These are phyloP conservation scores for Stenolophus ochropezus DNA, from an alignment of 2,888 invertebrate genomes.

Conservation along the genomic window DNA sequence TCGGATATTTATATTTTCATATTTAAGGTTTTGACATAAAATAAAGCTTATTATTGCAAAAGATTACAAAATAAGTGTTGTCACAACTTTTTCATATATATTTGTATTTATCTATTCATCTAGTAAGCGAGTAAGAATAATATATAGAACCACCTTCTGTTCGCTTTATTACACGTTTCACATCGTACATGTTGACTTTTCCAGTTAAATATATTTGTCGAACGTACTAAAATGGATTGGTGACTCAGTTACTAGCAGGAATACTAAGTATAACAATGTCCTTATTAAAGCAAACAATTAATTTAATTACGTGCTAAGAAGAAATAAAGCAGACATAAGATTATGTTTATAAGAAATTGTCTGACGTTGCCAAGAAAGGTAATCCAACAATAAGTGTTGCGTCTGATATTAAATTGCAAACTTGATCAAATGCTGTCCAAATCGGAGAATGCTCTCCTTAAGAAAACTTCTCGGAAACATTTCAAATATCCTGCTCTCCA, in stretches of 20 bases:
- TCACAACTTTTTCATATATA: too few species aligned
- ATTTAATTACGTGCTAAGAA: not conserved
- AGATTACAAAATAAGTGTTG: too few species aligned
- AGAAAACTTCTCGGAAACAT: conserved; percentile 23
- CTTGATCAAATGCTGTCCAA: not conserved
- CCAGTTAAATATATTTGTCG: too few species aligned
- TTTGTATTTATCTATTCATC: too few species aligned
- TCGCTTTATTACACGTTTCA: too few species aligned
- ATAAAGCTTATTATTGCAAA: too few species aligned
- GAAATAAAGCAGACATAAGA: not conserved
- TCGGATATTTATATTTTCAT: too few species aligned
- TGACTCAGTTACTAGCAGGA: not conserved
- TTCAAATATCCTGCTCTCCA: conserved; percentile 15
- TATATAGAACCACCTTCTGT: too few species aligned
- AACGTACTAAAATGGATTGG: too few species aligned
- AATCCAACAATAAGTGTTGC: not conserved
- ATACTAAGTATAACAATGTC: not conserved
- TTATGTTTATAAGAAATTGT: not conserved
- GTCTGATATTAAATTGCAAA: conserved; percentile 30
- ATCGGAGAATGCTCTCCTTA: not conserved
- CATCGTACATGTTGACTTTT: too few species aligned
- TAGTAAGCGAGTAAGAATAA: too few species aligned
- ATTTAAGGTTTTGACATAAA: too few species aligned
- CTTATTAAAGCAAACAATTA: not conserved
- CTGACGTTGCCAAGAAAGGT: not conserved